Evolutionary conservation across 2,797 vertebrate species (phyloP), one percentile per base, ranked within the genome.

Genomic region (Tragopan temminckii): DNA sequence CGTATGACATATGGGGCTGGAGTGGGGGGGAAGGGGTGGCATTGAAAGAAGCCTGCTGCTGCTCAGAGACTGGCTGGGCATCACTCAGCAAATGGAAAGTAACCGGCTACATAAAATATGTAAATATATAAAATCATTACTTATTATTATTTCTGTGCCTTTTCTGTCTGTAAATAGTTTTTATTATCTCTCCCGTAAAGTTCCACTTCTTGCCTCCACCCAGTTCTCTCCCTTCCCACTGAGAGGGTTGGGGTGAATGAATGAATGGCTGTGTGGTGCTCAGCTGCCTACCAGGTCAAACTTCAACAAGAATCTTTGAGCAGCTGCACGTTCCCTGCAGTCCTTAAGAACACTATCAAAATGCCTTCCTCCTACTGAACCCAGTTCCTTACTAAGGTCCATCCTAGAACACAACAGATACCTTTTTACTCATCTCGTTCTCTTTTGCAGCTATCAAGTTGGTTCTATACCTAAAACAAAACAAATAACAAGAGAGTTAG

Each of bases 371-470:
- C 74, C 58, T 31, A 35, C 27, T 61, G 76, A 82, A 29, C 50
- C 24, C 62, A 72, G 6, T 13, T 66, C 23, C 55, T 69, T 52
- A 16, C 46, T 76, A 7, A 48, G 24, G 17, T 36, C 38, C 9
- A 1, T 31, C 93, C 48, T 48, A 86, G 52, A 48, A 88, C 46
- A 11, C 23, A 24, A 66, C 23, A 91, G 11, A 13, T 98, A 99
- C 99, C 98, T 98, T 97, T 92, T 96, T 97, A 86, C 92, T 80
- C 83, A 92, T 95, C 29, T 98, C 98, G 82, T 98, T 98, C 95
- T 95, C 97, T 97, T 99, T 99, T 76, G 98, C 99, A 86, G 99
- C 98, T 61, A 96, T 95, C 96, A 99, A 95, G 96, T 99, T 99
- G 88, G 97, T 92, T 94, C 98, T 98, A 97, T 99, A 99, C 89